Evolutionary conservation across 2,113 vertebrate genomes (phyloP).

Genomic region (Sinocyclocheilus anshuiensis): DNA sequence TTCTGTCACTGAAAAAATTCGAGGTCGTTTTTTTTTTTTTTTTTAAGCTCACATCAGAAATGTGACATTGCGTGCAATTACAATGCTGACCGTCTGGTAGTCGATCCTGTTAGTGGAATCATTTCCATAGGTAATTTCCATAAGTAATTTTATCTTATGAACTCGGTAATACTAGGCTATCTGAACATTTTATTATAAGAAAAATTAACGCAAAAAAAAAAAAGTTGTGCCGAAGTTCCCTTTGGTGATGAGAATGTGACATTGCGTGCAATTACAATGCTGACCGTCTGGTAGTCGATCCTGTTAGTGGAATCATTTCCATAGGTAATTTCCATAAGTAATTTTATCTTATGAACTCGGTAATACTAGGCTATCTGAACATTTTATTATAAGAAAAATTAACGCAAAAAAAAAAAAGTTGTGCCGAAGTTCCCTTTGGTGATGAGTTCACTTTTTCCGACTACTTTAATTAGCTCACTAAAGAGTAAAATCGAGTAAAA

Average conservation of each 20-base stretch:
- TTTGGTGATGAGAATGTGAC: neutral
- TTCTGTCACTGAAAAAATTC: neutral
- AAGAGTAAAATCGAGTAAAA: neutral
- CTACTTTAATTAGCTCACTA: neutral
- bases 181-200: neutral
- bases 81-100: neutral
- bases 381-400: neutral
- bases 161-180: neutral
- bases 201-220: neutral
- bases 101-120: neutral
- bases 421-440: neutral
- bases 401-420: neutral
- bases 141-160: neutral
- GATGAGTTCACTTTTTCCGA: neutral
- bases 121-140: neutral
- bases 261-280: neutral
- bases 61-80: neutral
- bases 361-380: neutral
- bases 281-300: neutral
- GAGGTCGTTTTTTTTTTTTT: neutral
- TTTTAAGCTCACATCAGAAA: neutral
- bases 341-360: neutral
- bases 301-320: neutral
- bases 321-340: too few relatives aligned
- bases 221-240: neutral